These are phyloP conservation scores for Macrotus californicus DNA, from an alignment of 2,113 vertebrate genomes.

Conservation along the genomic window DNA sequence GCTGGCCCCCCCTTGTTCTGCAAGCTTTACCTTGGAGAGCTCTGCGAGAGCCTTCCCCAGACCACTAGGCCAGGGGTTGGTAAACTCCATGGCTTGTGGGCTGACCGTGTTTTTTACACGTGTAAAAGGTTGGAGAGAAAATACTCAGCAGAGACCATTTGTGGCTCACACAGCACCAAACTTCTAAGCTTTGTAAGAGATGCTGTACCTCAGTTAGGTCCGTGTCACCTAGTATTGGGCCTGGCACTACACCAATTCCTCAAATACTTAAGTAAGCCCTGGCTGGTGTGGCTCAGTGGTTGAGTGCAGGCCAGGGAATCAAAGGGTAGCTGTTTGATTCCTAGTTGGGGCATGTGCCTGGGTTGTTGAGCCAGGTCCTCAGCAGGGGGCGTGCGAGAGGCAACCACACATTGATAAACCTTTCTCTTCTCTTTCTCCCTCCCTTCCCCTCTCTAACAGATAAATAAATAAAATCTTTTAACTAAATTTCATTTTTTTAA, in stretches of 20 bases:
- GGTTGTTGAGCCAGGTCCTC: too few species aligned
- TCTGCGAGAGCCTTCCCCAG: background rate
- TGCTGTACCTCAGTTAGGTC: background rate
- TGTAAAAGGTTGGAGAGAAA: background rate
- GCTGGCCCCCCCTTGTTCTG: background rate
- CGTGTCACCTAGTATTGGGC: background rate
- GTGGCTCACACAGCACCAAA: background rate
- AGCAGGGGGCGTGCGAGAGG: too few species aligned
- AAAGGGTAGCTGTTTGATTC: too few species aligned
- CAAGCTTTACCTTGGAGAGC: background rate
- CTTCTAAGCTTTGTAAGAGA: background rate
- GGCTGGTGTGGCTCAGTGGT: too few species aligned
- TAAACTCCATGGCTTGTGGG: background rate
- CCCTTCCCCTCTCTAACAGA: too few species aligned
- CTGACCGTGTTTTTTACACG: background rate
- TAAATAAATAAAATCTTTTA: too few species aligned
- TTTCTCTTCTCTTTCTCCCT: too few species aligned
- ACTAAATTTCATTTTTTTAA: background rate
- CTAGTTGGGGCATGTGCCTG: too few species aligned
- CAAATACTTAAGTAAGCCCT: background rate
- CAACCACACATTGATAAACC: too few species aligned
- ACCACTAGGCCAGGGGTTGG: background rate
- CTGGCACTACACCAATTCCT: background rate
- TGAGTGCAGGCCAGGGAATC: too few species aligned
- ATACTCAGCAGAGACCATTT: background rate